Evolutionary conservation across 92 coral and sea anemone species (phyloP).

Genomic region (Pocillopora grandis): DNA sequence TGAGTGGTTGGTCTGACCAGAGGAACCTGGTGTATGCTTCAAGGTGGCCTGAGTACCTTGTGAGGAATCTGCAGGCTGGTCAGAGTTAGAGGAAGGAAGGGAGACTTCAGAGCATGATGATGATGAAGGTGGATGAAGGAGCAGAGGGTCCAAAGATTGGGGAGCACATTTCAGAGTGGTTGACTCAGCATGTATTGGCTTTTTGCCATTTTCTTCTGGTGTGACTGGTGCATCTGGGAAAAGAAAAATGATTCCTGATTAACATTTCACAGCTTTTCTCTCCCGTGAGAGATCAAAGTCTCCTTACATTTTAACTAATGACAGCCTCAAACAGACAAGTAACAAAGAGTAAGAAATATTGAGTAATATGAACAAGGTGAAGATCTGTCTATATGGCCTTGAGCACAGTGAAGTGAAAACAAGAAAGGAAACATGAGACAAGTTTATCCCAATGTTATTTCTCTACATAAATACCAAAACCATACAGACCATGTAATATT

Average conservation of each 20-base stretch:
- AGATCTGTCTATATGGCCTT: no score
- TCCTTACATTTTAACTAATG: no score
- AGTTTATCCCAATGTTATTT: no score
- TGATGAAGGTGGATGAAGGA: conserved; percentile 38
- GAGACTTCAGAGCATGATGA: conserved; percentile 55
- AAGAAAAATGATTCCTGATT: background rate
- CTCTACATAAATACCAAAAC: no score
- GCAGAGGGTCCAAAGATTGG: background rate
- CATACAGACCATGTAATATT: no score
- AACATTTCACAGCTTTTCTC: background rate
- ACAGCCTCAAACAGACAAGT: no score
- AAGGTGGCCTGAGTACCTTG: conserved; percentile 19
- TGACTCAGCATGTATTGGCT: background rate
- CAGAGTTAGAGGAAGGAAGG: conserved; percentile 34
- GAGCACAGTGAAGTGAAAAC: no score
- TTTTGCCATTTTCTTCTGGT: background rate
- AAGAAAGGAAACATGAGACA: no score
- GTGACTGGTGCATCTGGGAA: conserved; percentile 11
- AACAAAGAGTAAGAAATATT: no score
- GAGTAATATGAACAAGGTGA: no score
- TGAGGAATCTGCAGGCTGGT: conserved; percentile 3
- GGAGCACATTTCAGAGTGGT: conserved; percentile 12
- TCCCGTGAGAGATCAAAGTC: background rate
- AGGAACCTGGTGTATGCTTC: conserved; percentile 18
- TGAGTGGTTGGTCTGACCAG: conserved; percentile 31